Percentiles rank a stretch among this genome's conserved stretches.
Conservation (phyloP, 2,797 vertebrate genomes). For the Takifugu rubripes region DNA sequence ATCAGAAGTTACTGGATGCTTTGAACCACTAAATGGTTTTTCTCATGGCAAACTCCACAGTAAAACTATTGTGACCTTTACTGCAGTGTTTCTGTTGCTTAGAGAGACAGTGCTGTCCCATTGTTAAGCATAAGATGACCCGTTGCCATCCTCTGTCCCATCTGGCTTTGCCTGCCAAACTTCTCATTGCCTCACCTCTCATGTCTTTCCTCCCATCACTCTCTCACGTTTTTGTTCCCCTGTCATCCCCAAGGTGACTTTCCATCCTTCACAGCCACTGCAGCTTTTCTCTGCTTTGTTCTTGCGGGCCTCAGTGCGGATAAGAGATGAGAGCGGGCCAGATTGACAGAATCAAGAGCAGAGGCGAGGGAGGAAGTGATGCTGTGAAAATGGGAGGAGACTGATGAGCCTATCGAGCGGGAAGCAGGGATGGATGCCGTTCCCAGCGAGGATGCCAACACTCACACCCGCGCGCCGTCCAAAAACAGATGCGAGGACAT, state of each 20-base stretch:
- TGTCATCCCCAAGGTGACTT: constrained; percentile 75
- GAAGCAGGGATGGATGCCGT: constrained; percentile 32
- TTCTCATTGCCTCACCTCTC: constrained; percentile 23
- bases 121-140: constrained; percentile 62
- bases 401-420: constrained; percentile 53
- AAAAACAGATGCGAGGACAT: constrained; percentile 27
- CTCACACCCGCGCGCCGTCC: background rate
- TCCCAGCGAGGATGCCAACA: constrained; percentile 27
- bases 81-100: constrained; percentile 20
- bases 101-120: constrained; percentile 41
- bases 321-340: constrained; percentile 64
- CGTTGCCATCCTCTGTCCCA: constrained; percentile 39
- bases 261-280: constrained; percentile 68
- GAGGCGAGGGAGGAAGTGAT: constrained; percentile 32
- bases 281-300: constrained; percentile 71
- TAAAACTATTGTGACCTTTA: constrained; percentile 18
- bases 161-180: constrained; percentile 11
- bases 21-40: too few species aligned
- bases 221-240: constrained; percentile 42
- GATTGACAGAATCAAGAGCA: constrained; percentile 40
- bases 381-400: constrained; percentile 28
- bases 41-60: background rate
- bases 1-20: too few species aligned
- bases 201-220: constrained; percentile 20
- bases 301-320: constrained; percentile 56